Evolutionary conservation across 2,888 invertebrate species (phyloP), one percentile per base, ranked within the genome.

Genomic region (Temnothorax ravouxi): DNA sequence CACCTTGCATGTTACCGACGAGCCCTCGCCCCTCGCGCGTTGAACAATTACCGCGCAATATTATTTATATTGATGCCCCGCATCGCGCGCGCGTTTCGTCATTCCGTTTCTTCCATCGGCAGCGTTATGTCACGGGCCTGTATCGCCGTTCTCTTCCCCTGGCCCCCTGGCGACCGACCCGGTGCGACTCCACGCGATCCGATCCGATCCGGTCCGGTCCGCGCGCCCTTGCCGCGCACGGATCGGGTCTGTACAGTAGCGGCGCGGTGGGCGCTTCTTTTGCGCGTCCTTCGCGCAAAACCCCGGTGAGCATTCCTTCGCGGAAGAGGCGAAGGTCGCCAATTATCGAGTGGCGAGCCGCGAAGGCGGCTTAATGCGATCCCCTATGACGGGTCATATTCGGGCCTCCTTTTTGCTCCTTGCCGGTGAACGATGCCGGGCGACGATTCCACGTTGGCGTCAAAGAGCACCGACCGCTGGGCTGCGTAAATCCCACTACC

Each of bases 271-370:
- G 21, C 69, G 54, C 50, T 85, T 77, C 79, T 87, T 75, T 62
- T 83, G 66, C 66, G 29, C 84, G 86, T 83, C 82, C 84, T 87
- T 88, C 87, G 47, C 71, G 87, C 90, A 89, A 89, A 89, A 89
- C 90, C 86, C 86, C 83, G 86, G 87, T 87, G 92, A 90, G 90
- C 92, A 94, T 94, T 90, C 90, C 93, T 94, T 94, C 94, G 93
- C 90, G 91, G 94, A 94, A 94, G 91, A 93, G 86, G 91, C 92
- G 92, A 93, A 93, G 94, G 92, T 92, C 93, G 94, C 92, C 93
- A 94, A 93, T 94, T 94, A 94, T 93, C 91, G 90, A 85, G 89
- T 87, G 77, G 81, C 86, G 89, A 89, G 87, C 88, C 87, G 89
- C 91, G 92, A 92, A 92, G 91, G 91, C 91, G 92, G 91, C 90